These are phyloP conservation scores for Ormyrus rosae DNA, from an alignment of 2,888 invertebrate species.

Conservation along the genomic window DNA sequence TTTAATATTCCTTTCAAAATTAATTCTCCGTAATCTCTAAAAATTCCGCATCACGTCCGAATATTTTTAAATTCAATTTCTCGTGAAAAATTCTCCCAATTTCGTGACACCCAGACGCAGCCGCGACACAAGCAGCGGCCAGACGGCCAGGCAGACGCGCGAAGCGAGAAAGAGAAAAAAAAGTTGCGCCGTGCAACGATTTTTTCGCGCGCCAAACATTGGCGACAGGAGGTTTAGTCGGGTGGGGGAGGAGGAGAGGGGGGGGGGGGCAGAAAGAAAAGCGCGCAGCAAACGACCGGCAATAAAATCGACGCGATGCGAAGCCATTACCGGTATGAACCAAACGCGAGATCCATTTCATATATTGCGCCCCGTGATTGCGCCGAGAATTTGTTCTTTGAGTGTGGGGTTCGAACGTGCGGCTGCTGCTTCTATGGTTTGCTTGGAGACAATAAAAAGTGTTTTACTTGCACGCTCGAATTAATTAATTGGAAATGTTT, in stretches of 20 bases:
- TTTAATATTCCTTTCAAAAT: too few species aligned
- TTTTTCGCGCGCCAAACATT: neutral
- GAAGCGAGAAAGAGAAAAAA: neutral
- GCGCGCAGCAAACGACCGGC: constrained; percentile 25
- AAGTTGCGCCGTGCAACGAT: too few species aligned
- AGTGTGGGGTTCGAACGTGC: neutral
- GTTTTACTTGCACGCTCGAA: neutral
- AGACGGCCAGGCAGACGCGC: too few species aligned
- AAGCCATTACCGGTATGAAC: constrained; percentile 41
- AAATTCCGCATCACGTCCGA: too few species aligned
- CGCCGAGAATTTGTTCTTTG: constrained; percentile 25
- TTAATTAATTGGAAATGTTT: too few species aligned
- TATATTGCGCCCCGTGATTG: constrained; percentile 31
- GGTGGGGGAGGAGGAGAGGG: too few species aligned
- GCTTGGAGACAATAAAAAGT: neutral
- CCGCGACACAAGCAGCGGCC: too few species aligned
- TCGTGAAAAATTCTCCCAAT: too few species aligned
- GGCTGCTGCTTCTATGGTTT: neutral
- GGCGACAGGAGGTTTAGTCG: too few species aligned
- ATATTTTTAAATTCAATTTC: too few species aligned
- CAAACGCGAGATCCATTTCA: constrained; percentile 41
- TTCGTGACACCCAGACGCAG: too few species aligned
- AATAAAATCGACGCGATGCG: constrained; percentile 43
- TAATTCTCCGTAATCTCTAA: too few species aligned
- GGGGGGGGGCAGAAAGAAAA: neutral